These are phyloP conservation scores for Dipodomys spectabilis DNA, from an alignment of 2,113 vertebrate species.

Conservation along the genomic window DNA sequence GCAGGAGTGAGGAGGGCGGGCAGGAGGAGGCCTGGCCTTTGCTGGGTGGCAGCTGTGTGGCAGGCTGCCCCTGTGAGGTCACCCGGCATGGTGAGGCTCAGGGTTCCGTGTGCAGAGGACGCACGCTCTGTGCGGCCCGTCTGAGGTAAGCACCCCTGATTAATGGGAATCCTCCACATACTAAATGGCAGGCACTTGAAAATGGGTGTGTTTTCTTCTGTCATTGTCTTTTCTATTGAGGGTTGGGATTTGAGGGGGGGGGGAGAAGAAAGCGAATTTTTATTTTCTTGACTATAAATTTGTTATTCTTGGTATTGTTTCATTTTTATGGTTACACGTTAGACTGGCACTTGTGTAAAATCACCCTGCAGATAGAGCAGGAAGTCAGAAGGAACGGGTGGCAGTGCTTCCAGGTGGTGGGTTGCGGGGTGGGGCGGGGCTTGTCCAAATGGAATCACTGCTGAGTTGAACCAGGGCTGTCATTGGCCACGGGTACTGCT, in stretches of 20 bases:
- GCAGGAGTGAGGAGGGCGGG: neutral
- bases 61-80: conserved; percentile 58
- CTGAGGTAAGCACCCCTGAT: conserved; percentile 26
- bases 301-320: conserved; percentile 84
- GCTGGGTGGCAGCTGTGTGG: conserved; percentile 70
- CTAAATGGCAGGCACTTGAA: conserved; percentile 84
- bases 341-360: conserved; percentile 85
- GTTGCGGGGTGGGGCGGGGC: conserved; percentile 32
- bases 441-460: conserved; percentile 82
- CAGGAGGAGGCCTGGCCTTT: conserved; percentile 40
- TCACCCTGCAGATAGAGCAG: conserved; percentile 80
- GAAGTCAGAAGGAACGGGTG: conserved; percentile 77
- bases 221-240: conserved; percentile 71
- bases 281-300: conserved; percentile 83
- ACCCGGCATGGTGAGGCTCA: neutral
- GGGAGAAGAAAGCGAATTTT: conserved; percentile 82
- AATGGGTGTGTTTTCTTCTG: conserved; percentile 77
- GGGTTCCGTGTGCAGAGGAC: conserved; percentile 58
- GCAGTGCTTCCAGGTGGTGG: conserved; percentile 81
- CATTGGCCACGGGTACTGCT: conserved; percentile 85
- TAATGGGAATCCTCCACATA: conserved; percentile 72
- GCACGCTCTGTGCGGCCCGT: conserved; percentile 40
- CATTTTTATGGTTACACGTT: conserved; percentile 84
- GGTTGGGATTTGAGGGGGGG: conserved; percentile 50
- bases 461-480: conserved; percentile 86